A percentile compares a stretch with the other conserved stretches of the same genome.
phyloP scores from a whole-genome alignment of 2,888 invertebrate species.

The Nomada lathburiana region DNA sequence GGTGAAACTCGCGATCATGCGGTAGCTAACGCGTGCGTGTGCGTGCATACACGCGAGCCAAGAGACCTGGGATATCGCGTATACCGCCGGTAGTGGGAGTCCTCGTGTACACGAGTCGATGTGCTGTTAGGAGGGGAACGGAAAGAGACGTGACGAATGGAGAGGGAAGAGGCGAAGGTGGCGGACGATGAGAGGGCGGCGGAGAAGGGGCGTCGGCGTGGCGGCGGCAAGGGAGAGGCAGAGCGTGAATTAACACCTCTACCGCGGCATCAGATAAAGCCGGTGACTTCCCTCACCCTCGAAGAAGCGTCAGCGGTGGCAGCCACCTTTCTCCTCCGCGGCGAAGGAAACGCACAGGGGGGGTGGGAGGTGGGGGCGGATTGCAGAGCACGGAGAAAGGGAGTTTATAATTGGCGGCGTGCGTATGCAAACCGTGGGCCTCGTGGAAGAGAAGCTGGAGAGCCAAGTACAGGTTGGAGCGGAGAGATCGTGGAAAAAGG shows the following conservation, averaged over 20 bases:
- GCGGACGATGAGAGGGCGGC: background rate
- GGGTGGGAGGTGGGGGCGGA: constrained; percentile 32
- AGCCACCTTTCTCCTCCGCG: constrained; percentile 26
- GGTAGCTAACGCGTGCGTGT: constrained; percentile 39
- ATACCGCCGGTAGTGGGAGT: background rate
- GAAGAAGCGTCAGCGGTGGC: constrained; percentile 44
- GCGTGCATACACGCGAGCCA: constrained; percentile 26
- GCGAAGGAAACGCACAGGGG: constrained; percentile 13
- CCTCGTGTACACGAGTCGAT: constrained; percentile 33
- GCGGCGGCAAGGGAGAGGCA: constrained; percentile 53
- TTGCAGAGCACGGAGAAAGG: constrained; percentile 39
- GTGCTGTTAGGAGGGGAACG: constrained; percentile 5
- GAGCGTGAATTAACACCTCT: constrained; percentile 83
- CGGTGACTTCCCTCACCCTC: constrained; percentile 70
- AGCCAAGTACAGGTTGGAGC: constrained; percentile 18
- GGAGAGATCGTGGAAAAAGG: constrained; percentile 40
- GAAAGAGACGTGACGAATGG: constrained; percentile 25
- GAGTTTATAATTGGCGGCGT: constrained; percentile 75
- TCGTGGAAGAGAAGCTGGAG: constrained; percentile 32
- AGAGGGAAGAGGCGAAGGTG: background rate
- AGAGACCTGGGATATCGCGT: constrained; percentile 19
- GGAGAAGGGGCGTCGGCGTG: constrained; percentile 6
- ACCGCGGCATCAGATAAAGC: constrained; percentile 81
- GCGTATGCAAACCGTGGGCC: constrained; percentile 67
- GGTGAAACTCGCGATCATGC: constrained; percentile 7